Base-by-base conservation (phyloP, 2,888 invertebrate species). In the Bruchidius siliquastri region DNA sequence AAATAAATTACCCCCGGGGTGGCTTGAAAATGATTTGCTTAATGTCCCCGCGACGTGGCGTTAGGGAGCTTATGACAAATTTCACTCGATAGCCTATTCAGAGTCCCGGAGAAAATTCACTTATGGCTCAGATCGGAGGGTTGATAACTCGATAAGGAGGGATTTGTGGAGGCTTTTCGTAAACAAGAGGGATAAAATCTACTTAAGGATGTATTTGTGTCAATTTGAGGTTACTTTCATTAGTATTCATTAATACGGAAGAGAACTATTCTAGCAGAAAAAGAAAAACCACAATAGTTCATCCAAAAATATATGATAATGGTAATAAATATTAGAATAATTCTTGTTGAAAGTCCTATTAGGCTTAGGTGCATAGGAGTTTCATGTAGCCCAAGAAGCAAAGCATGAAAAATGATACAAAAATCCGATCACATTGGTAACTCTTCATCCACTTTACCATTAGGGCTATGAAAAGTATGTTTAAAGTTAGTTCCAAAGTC, bases 21-120 rank as follows among this genome's bases (percentile, higher is more conserved):
- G 79, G 80, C 82, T 81, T 81, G 81, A 82, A 82, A 82, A 83
- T 83, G 79, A 82, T 81, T 82, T 81, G 79, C 81, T 82, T 81
- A 82, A 83, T 82, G 80, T 22, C 20, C 22, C 21, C 21, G 68
- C 13, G 68, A 68, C 21, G 20, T 20, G n/a, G 30, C 18, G 26
- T 32, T 22, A 68, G 75, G 74, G 81, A 79, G 78, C 76, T 75
- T 78, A 79, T 80, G 82, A 82, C 82, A 83, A 83, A 83, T 82
- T 82, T 82, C 79, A 81, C 81, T 81, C 80, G 80, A 82, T 81
- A 80, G 77, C 76, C 77, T 74, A 76, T 78, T 79, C 76, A 79
- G 77, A 73, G 77, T 67, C 71, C 70, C 66, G 77, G 78, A 77
- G 76, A 77, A 74, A 76, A 77, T 76, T 72, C 77, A 74, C 73